Evolutionary conservation across 2,113 vertebrate species (phyloP).

Genomic region (Athene noctua): DNA sequence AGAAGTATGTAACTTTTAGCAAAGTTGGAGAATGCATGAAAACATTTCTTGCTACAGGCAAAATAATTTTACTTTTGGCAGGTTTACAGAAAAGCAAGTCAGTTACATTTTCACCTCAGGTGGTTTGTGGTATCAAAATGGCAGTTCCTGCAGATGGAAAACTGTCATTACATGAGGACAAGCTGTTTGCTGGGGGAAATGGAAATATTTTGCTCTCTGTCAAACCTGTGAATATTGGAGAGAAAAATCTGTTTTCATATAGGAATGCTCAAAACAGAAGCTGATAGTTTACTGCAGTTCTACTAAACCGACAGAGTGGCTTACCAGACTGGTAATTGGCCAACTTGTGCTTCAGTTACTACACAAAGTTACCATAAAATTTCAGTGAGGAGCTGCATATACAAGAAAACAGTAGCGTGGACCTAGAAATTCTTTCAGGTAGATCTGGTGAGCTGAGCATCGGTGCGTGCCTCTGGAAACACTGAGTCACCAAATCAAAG

Average conservation of each 20-base stretch:
- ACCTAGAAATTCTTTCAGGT: background rate
- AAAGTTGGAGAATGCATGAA: conserved; percentile 15
- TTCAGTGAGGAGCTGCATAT: background rate
- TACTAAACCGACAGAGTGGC: background rate
- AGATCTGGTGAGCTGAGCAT: background rate
- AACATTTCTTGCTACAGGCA: conserved; percentile 39
- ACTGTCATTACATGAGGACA: conserved; percentile 58
- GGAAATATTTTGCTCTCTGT: conserved; percentile 59
- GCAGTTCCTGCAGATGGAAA: conserved; percentile 58
- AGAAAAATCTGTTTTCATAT: conserved; percentile 36
- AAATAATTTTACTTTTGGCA: conserved; percentile 62
- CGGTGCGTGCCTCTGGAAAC: accelerated
- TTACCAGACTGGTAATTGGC: background rate
- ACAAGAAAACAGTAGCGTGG: background rate
- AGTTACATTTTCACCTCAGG: conserved; percentile 66
- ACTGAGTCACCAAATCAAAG: background rate
- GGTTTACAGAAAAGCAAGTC: conserved; percentile 43
- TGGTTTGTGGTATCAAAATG: conserved; percentile 62
- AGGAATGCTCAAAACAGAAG: conserved; percentile 21
- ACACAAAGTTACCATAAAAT: background rate
- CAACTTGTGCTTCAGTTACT: background rate
- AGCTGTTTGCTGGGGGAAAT: conserved; percentile 51
- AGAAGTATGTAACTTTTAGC: conserved; percentile 25
- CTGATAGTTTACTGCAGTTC: conserved; percentile 25
- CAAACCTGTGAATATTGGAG: conserved; percentile 36